Base-by-base conservation (phyloP, 2,113 vertebrate species). In the Cyanoramphus novaezelandiae region DNA sequence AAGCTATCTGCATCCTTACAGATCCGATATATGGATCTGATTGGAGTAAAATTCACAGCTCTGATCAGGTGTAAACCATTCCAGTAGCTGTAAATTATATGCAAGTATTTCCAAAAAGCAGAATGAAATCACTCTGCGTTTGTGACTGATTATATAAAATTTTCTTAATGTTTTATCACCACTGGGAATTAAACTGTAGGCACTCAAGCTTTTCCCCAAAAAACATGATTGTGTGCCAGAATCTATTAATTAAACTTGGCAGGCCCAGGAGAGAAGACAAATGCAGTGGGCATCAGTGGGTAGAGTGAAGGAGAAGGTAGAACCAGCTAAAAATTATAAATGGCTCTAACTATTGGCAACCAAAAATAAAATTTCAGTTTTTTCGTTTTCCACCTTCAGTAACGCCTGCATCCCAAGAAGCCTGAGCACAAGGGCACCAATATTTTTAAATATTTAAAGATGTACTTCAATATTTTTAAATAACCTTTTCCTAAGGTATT, bases 161-260 rank as follows among this genome's bases (percentile, higher is more conserved):
- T 68, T 81, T 74, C 72, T 70, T 55, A 41, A 68, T 35, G 21
- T 74, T 93, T 92, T 87, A 81, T 59, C 43, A 82, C 39, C 52
- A n/a, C 44, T 63, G 29, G 55, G 57, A 95, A 92, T 64, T 82
- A 72, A 67, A 85, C 20, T 75, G 72, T 10, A 93, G 85, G 55
- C 43, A 89, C 1, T 13, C 55, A 91, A 79, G 70, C 23, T 74
- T 92, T 88, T 75, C 13, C 20, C 64, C 68, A 35, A 13, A 92
- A 94, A 94, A 93, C 0, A 0, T 59, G 52, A 88, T 8, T 75
- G 55, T 64, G 74, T 49, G 50, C 31, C 71, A 88, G 75, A 15
- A 86, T 57, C 86, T 88, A 74, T 67, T 93, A 94, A 84, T 84
- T 92, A 95, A 88, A 95, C 67, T 35, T 33, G 20, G 71, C 35